Percentiles rank a stretch among this genome's conserved stretches.
Evolutionary conservation across 1,140 invertebrate genomes (phyloP).

Genomic region (Luehdorfia chinensis): DNA sequence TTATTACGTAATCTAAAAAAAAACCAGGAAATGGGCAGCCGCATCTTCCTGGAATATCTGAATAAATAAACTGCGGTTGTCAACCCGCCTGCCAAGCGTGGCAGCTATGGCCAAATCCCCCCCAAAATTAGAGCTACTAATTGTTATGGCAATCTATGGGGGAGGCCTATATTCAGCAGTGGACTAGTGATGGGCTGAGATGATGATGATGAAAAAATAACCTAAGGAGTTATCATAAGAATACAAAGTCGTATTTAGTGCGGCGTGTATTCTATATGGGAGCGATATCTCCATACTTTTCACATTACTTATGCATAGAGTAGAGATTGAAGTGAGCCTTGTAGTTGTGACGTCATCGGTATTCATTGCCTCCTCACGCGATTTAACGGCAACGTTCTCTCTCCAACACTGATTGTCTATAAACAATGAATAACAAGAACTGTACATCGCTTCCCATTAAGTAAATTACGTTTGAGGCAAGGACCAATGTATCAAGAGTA

Average conservation of each 20-base stretch:
- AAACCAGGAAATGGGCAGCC: too few species aligned
- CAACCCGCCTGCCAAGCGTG: too few species aligned
- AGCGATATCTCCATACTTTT: constrained; percentile 63
- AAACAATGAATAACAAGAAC: constrained; percentile 44
- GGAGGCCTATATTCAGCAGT: too few species aligned
- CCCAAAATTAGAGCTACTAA: too few species aligned
- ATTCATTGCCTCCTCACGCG: constrained; percentile 53
- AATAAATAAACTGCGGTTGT: too few species aligned
- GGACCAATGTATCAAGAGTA: too few species aligned
- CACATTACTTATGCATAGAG: constrained; percentile 75
- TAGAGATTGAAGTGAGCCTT: constrained; percentile 68
- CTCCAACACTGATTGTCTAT: constrained; percentile 49
- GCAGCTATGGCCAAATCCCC: too few species aligned
- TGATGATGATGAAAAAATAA: constrained; percentile 61
- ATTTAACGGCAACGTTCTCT: constrained; percentile 52
- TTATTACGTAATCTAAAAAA: background rate
- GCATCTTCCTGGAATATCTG: too few species aligned
- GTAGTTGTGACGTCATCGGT: constrained; percentile 64
- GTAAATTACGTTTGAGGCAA: too few species aligned
- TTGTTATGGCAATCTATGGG: too few species aligned
- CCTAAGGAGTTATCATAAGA: constrained; percentile 59
- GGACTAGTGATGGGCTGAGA: too few species aligned
- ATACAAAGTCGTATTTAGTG: constrained; percentile 63
- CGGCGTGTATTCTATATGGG: constrained; percentile 44
- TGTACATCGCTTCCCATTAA: background rate